A percentile compares a stretch with the other conserved stretches of the same genome.
Conservation (phyloP, 2,888 invertebrate species). For the Sminthurides aquaticus region DNA sequence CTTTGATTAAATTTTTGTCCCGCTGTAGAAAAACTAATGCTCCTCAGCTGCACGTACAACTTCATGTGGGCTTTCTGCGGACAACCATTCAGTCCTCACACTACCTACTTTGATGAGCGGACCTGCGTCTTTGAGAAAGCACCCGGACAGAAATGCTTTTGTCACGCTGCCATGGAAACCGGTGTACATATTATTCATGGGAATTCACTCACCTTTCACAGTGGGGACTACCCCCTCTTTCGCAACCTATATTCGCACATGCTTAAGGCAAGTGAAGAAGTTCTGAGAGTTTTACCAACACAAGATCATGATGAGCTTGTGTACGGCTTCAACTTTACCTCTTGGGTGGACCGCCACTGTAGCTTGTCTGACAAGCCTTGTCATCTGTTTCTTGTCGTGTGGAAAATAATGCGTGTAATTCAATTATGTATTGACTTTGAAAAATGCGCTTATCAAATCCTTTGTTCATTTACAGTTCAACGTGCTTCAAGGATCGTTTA, state of each 20-base stretch:
- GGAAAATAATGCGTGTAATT: not conserved
- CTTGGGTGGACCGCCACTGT: too few relatives aligned
- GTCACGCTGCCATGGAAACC: not conserved
- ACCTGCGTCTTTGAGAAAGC: constrained; percentile 11
- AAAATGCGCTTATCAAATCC: not conserved
- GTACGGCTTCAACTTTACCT: too few relatives aligned
- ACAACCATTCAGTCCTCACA: not conserved
- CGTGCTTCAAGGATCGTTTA: constrained; percentile 2
- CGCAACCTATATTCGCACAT: constrained; percentile 3
- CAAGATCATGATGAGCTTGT: too few relatives aligned
- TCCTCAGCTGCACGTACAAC: constrained; percentile 18
- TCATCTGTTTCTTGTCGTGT: too few relatives aligned
- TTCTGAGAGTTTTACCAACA: too few relatives aligned
- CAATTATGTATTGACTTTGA: not conserved
- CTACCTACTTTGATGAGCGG: not conserved
- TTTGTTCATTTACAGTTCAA: constrained; percentile 18
- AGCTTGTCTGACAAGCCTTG: too few relatives aligned
- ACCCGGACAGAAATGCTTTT: constrained; percentile 13
- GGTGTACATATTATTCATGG: constrained; percentile 18
- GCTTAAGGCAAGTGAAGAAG: constrained; percentile 7
- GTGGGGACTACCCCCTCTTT: constrained; percentile 12
- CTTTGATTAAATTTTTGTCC: too few relatives aligned
- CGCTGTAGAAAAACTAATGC: constrained; percentile 7
- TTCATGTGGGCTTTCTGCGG: constrained; percentile 21
- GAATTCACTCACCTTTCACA: constrained; percentile 15